Base-by-base conservation (phyloP, 2,797 vertebrate species). In the Anas bernieri region DNA sequence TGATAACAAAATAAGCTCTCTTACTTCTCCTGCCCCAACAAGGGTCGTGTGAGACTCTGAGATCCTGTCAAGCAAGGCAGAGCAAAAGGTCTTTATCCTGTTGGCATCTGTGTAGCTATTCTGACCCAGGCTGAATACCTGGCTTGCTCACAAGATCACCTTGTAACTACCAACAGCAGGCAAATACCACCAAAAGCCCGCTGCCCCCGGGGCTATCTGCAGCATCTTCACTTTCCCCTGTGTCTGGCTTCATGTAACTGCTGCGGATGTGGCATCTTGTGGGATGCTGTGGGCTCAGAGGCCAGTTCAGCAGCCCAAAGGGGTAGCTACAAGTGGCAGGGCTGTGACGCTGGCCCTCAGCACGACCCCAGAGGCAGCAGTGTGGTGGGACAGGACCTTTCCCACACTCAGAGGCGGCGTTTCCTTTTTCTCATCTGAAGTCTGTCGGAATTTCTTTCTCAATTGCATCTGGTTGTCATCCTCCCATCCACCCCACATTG, bases 111-210 rank as follows among this genome's bases (percentile, higher is more conserved):
- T 37, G 66, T 12, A 17, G 37, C 28, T 61, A 1, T 55, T 52
- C 45, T 35, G 30, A 37, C 7, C 14, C 43, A 23, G 63, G 25
- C 23, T 1, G 0, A n/a, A 41, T 7, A 14, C 17, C 50, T 14
- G 45, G 4, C 30, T 25, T 26, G 37, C 75, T 85, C 43, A 52
- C 23, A 25, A 0, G 0, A 45, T 50, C 56, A 5, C 20, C 43
- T 61, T 0, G 3, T 12, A 28, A 12, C 18, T 56, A 6, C 31
- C 0, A 6, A 6, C 0, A 2, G 8, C 0, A 3, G 56, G 39
- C 22, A 54, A 30, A 67, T 11, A 37, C 9, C 75, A 48, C 26
- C 26, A 23, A 45, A 7, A 52, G 46, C 50, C 55, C 0, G 0
- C n/a, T 45, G 4, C 5, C 41, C 46, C 8, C 28, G 1, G 63